Evolutionary conservation across 2,888 invertebrate species (phyloP).

Genomic region (Andrena praecox): DNA sequence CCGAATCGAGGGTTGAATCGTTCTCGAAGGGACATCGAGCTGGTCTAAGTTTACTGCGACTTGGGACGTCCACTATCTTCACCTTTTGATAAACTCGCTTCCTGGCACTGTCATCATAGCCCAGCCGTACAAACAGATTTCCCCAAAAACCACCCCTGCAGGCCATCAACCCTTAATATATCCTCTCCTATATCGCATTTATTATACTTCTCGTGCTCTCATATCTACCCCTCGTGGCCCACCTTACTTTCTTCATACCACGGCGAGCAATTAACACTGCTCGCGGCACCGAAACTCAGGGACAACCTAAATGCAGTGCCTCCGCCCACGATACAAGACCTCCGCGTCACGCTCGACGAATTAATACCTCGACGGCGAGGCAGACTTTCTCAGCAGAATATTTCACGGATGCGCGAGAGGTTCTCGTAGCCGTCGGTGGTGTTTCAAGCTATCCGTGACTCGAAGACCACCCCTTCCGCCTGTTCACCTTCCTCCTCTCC

Average conservation of each 20-base stretch:
- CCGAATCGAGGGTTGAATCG: slow-evolving; percentile 30
- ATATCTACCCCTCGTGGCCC: not conserved
- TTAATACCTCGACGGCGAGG: not conserved
- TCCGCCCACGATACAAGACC: too few relatives aligned
- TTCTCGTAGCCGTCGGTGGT: slow-evolving; percentile 19
- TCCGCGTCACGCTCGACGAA: slow-evolving; percentile 1
- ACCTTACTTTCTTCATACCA: not conserved
- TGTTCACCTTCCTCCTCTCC: slow-evolving; percentile 40
- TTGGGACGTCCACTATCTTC: not conserved
- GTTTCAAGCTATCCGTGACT: slow-evolving; percentile 57
- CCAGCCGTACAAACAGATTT: not conserved
- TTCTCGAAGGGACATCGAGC: slow-evolving; percentile 21
- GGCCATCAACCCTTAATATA: too few relatives aligned
- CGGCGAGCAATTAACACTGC: not conserved
- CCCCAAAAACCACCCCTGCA: not conserved
- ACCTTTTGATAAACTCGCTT: slow-evolving; percentile 12
- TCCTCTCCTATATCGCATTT: not conserved
- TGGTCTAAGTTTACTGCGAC: slow-evolving; percentile 31
- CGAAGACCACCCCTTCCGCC: slow-evolving; percentile 56
- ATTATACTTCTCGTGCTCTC: not conserved
- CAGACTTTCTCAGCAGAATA: slow-evolving; percentile 22
- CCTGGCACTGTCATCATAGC: slow-evolving; percentile 7
- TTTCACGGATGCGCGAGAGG: slow-evolving; percentile 35
- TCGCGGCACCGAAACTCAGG: not conserved
- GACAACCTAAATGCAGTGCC: not conserved